phyloP scores from a whole-genome alignment of 2,888 invertebrate species.

The Torymus aiolomorphi region DNA sequence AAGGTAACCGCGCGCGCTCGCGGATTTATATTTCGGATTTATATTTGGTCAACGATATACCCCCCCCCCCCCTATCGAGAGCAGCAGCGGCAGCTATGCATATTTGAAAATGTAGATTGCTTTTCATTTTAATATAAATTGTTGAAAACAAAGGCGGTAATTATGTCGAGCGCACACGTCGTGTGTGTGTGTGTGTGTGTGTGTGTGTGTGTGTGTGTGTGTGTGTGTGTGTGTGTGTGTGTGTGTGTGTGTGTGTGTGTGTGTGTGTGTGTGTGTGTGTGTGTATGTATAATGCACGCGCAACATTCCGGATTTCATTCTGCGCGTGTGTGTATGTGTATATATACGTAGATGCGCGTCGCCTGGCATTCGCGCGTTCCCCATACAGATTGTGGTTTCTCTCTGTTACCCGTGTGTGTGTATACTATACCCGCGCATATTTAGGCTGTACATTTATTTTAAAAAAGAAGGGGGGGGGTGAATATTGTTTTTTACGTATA shows the following conservation, averaged over 20 bases:
- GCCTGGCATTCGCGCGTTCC: slow-evolving; percentile 12
- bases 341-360: not conserved
- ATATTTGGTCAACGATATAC: too few relatives aligned
- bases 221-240: not conserved
- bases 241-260: not conserved
- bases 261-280: not conserved
- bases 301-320: slow-evolving; percentile 43
- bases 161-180: slow-evolving; percentile 64
- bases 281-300: not conserved
- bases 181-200: not conserved
- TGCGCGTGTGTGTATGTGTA: not conserved
- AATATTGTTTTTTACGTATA: too few relatives aligned
- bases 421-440: not conserved
- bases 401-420: not conserved
- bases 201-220: not conserved
- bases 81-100: slow-evolving; percentile 53
- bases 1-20: not conserved
- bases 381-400: slow-evolving; percentile 28
- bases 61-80: too few relatives aligned
- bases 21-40: too few relatives aligned
- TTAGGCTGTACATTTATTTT: too few relatives aligned
- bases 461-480: too few relatives aligned
- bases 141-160: slow-evolving; percentile 72
- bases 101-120: slow-evolving; percentile 70
- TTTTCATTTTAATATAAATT: slow-evolving; percentile 74